Percentiles rank a stretch among this genome's conserved stretches.
phyloP scores from a whole-genome alignment of 2,888 invertebrate species.

The Congeria kusceri region DNA sequence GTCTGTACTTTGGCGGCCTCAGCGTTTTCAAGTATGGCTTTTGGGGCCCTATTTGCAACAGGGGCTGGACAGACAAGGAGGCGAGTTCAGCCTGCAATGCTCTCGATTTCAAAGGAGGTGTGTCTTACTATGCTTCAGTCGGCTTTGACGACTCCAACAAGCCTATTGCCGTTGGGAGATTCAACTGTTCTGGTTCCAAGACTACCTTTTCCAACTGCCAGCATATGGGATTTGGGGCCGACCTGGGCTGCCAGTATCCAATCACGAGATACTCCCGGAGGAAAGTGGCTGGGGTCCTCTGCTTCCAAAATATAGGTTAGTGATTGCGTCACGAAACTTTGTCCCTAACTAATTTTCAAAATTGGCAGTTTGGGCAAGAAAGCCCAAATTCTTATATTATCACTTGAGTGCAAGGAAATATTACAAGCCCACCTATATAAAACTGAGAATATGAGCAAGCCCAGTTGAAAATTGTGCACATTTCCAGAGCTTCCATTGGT shows the following conservation, averaged over 20 bases:
- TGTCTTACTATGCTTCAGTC: conserved; percentile 20
- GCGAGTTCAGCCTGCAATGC: conserved; percentile 22
- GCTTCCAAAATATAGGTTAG: conserved; percentile 27
- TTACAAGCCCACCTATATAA: too few relatives aligned
- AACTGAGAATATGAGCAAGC: too few relatives aligned
- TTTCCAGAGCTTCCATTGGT: too few relatives aligned
- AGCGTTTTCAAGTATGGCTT: conserved; percentile 29
- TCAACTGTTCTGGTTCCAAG: conserved; percentile 28
- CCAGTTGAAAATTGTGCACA: too few relatives aligned
- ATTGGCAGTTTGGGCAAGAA: too few relatives aligned
- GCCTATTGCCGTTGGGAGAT: conserved; percentile 31
- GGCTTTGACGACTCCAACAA: conserved; percentile 6
- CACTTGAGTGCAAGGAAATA: too few relatives aligned
- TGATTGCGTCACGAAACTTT: too few relatives aligned
- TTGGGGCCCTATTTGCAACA: conserved; percentile 35
- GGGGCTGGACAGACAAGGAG: conserved; percentile 28
- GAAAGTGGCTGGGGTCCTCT: conserved; percentile 31
- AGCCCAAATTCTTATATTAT: too few relatives aligned
- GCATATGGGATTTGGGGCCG: conserved; percentile 20
- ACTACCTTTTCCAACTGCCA: conserved; percentile 8
- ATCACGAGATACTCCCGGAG: conserved; percentile 2
- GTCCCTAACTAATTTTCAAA: too few relatives aligned
- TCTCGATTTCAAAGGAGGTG: conserved; percentile 21
- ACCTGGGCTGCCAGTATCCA: conserved; percentile 31
- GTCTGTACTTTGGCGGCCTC: conserved; percentile 20